These are phyloP conservation scores for Alcedo quadribrachys DNA, from an alignment of 2,797 vertebrate species.

Conservation along the genomic window DNA sequence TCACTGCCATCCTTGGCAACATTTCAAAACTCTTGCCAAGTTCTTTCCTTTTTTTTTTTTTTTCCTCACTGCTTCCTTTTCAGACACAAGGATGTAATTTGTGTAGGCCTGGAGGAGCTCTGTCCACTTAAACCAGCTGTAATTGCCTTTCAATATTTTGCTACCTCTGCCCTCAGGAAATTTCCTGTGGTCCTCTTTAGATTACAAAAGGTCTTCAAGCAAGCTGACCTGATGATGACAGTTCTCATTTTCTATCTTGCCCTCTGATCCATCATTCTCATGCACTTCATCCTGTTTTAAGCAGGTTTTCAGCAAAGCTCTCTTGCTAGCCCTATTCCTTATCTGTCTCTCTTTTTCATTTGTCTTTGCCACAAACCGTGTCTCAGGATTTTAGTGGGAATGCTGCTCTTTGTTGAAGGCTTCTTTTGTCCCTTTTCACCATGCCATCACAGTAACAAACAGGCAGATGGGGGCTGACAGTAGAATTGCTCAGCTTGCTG, in stretches of 20 bases:
- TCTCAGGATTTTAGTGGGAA: background rate
- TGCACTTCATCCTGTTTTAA: background rate
- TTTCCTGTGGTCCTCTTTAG: conserved; percentile 59
- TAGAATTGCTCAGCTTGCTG: background rate
- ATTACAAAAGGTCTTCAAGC: conserved; percentile 40
- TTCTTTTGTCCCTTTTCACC: conserved; percentile 2
- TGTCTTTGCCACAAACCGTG: background rate
- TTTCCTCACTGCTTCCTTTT: conserved; percentile 29
- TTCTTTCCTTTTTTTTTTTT: conserved; percentile 10
- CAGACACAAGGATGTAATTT: conserved; percentile 23
- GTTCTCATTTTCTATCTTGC: conserved; percentile 31
- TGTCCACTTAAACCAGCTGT: background rate
- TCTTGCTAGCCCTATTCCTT: background rate
- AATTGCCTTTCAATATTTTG: conserved; percentile 36
- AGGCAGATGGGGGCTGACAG: background rate
- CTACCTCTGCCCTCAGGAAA: conserved; percentile 47
- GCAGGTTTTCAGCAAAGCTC: background rate
- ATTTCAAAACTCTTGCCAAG: conserved; percentile 34
- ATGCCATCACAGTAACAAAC: background rate
- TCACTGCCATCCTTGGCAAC: conserved; percentile 30
- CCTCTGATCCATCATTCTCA: conserved; percentile 26
- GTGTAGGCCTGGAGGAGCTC: background rate
- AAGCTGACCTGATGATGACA: background rate
- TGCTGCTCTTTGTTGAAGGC: background rate
- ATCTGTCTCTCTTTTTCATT: background rate